Base-by-base conservation (phyloP, 2,113 vertebrate species). In the Sula dactylatra region DNA sequence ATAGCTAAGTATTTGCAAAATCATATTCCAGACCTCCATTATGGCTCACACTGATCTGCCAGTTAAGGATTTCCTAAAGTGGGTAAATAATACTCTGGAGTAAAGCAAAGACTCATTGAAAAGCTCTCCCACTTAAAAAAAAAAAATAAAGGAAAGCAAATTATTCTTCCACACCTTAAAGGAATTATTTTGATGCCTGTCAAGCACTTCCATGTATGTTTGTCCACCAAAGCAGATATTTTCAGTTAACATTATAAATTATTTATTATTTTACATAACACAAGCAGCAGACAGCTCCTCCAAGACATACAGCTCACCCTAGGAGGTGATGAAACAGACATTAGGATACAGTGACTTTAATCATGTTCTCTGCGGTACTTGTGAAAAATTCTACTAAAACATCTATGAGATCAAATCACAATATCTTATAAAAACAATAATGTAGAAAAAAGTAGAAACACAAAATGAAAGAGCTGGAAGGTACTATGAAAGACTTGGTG, bases 221-320 rank as follows among this genome's bases (percentile, higher is more conserved):
- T 78, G 34, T 38, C 72, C 55, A 84, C 19, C 38, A 79, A 78
- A 25, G 59, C 36, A 88, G 38, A n/a, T 80, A 79, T 94, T 86
- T 88, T 79, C 91, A 42, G 62, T 22, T 32, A 93, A 27, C 22
- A 32, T 40, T 66, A 96, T 93, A 87, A 94, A 95, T 91, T 82
- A 94, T 96, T 93, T 96, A 96, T 91, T 94, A 90, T 88, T 97
- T 97, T 97, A 95, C 27, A 79, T 95, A 96, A 97, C 61, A 64
- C 36, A 65, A 56, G 80, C 59, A 93, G 86, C 44, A 86, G 47
- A 36, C 74, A 74, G 52, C 90, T 96, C 87, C 94, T 88, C 95
- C 96, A 88, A 94, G 44, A 32, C 85, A 85, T 10, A 52, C 3
- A 17, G 79, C 38, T 80, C 69, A 62, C 13, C 9, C 62, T 64